Conservation (phyloP, 2,113 vertebrate genomes). For the Patagioenas fasciata region DNA sequence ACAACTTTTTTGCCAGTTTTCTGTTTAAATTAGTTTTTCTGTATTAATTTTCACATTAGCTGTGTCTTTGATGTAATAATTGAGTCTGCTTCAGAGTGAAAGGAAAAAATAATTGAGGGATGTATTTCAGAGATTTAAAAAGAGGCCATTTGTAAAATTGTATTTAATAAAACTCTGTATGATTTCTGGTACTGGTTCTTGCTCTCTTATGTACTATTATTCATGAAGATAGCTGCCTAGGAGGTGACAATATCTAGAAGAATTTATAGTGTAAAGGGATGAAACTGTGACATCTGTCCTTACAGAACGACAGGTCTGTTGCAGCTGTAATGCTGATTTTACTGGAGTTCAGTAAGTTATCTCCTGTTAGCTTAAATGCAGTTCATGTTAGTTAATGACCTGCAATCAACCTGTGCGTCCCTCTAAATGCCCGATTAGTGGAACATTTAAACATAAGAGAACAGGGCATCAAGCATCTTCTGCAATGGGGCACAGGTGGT, state of each 20-base stretch:
- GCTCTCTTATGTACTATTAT: accelerated
- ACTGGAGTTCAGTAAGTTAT: neutral
- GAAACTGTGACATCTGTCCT: neutral
- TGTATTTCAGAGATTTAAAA: neutral
- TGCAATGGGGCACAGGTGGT: neutral
- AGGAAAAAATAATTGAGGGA: neutral
- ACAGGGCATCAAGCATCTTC: neutral
- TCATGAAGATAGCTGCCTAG: neutral
- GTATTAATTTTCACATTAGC: neutral
- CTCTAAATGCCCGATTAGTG: neutral
- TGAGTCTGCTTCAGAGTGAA: neutral
- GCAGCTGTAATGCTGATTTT: neutral
- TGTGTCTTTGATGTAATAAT: conserved; percentile 21
- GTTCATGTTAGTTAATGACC: neutral
- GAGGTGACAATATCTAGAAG: neutral
- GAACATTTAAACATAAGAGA: neutral
- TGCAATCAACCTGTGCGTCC: neutral
- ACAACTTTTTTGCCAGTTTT: neutral
- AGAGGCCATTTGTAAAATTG: neutral
- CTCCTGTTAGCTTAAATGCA: neutral
- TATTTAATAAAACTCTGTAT: neutral
- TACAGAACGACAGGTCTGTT: neutral
- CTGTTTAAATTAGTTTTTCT: neutral
- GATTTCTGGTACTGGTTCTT: neutral
- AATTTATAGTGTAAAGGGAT: neutral